Evolutionary conservation across 2,888 invertebrate species (phyloP).

Genomic region (Apocheima hispidaria): DNA sequence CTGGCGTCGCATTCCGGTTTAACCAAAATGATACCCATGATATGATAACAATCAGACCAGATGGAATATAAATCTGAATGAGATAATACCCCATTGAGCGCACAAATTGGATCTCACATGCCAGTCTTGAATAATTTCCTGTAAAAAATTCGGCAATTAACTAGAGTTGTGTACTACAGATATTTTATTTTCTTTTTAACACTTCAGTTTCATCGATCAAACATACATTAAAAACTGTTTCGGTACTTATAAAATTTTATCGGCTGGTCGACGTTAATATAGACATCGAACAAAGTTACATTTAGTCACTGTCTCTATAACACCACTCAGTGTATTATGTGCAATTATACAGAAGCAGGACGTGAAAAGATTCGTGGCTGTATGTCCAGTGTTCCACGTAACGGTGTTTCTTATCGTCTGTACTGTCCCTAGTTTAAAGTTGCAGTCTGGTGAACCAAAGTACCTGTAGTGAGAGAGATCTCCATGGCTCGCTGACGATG

Average conservation of each 20-base stretch:
- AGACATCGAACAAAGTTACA: constrained; percentile 47
- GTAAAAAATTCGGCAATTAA: constrained; percentile 55
- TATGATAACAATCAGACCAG: constrained; percentile 98
- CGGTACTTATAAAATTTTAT: neutral
- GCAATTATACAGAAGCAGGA: constrained; percentile 85
- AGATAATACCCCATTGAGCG: constrained; percentile 99
- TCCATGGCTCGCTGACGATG: constrained; percentile 98
- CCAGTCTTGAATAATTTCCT: constrained; percentile 98
- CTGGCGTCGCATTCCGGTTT: constrained; percentile 97
- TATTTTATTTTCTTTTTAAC: neutral
- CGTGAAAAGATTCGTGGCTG: constrained; percentile 82
- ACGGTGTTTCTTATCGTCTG: constrained; percentile 56
- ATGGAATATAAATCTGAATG: constrained; percentile 99
- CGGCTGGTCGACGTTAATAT: constrained; percentile 39
- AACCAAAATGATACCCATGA: constrained; percentile 99
- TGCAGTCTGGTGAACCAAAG: constrained; percentile 68
- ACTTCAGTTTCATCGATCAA: neutral
- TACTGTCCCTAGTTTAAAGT: constrained; percentile 53
- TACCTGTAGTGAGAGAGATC: constrained; percentile 98
- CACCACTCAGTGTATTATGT: constrained; percentile 80
- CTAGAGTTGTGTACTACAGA: neutral
- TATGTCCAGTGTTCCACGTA: constrained; percentile 81
- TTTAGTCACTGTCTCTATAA: constrained; percentile 53
- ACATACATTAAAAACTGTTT: neutral
- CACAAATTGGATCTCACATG: constrained; percentile 98